Conservation (phyloP, 2,797 vertebrate species). For the Lacerta bilineata region DNA sequence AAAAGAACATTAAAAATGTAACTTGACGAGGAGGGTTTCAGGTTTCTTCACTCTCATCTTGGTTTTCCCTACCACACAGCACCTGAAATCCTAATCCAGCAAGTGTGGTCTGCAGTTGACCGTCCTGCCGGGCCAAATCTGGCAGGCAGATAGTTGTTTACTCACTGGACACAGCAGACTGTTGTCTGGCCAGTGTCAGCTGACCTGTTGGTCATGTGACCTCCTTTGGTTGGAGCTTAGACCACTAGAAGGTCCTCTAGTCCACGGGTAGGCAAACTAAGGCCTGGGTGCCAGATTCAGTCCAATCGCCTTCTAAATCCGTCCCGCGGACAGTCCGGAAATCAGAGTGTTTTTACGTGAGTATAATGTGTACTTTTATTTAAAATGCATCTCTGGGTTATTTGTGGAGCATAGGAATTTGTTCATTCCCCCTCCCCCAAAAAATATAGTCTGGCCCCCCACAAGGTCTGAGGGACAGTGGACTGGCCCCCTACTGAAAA, state of each 20-base stretch:
- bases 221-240: neutral
- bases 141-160: neutral
- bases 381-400: no score
- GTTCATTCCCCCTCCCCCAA: no score
- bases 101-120: neutral
- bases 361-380: no score
- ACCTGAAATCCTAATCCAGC: neutral
- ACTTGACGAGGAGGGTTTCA: accelerated
- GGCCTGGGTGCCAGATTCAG: no score
- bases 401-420: no score
- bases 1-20: slow-evolving; percentile 16
- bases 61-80: neutral
- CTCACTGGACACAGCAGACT: neutral
- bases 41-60: neutral
- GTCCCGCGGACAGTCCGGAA: accelerated
- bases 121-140: neutral
- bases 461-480: no score
- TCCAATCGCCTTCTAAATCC: no score
- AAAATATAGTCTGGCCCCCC: no score
- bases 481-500: no score
- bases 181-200: neutral
- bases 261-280: no score
- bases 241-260: neutral
- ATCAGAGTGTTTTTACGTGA: no score
- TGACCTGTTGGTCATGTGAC: neutral